Evolutionary conservation across 2,113 vertebrate species (phyloP), one percentile per base, ranked within the genome.

Genomic region (Arvicanthis niloticus): DNA sequence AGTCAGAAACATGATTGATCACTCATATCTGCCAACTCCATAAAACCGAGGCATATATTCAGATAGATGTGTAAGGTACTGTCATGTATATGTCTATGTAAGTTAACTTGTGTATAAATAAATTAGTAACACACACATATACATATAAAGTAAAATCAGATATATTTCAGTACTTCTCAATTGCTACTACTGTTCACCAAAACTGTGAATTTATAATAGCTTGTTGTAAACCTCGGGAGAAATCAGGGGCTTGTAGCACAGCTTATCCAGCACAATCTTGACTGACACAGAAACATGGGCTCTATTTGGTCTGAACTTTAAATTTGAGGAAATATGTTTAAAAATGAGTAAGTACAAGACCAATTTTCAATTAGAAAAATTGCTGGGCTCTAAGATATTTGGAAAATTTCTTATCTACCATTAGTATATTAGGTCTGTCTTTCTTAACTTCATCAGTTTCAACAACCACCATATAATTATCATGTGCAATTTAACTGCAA

Each of bases 371-470:
- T n/a, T 67, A 70, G 67, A 76, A 92, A 91, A 93, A 80, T 22
- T 34, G 22, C 16, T 48, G 77, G 62, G 45, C 34, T 78, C 60
- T 91, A 60, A 31, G n/a, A 48, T 72, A 84, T 91, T 95, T 88
- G 78, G 45, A 42, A 85, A 95, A 88, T 84, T 85, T 45, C 45
- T 22, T 56, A 80, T 51, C 42, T 88, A n/a, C 37, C 19, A 42
- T 94, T 76, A 77, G 13, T 76, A 40, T 88, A 77, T 91, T 93
- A 91, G 21, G 72, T 81, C 40, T 68, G 17, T 81, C 21, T 72
- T 96, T 91, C 81, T 29, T 91, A 60, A 51, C 86, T 96, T 85
- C 51, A 81, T 92, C 48, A 85, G 1, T 90, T 91, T 80, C 90
- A 84, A 40, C 29, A 31, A 77, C 58, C 13, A 37, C 51, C 85